A percentile compares a stretch with the other conserved stretches of the same genome.
phyloP scores from a whole-genome alignment of 2,113 vertebrate genomes.

The Xiphophorus hellerii region DNA sequence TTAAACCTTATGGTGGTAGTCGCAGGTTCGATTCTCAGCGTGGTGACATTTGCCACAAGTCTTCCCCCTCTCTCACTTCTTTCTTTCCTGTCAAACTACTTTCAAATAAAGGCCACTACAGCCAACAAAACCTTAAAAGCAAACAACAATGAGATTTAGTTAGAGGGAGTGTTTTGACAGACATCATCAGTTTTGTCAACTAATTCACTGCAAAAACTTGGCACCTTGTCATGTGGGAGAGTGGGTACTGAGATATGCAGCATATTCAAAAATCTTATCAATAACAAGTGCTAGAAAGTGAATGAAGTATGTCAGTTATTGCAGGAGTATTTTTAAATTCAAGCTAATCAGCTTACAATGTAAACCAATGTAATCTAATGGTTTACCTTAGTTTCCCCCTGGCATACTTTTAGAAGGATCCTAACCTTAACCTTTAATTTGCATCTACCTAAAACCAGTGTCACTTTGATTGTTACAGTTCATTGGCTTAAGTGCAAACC shows the following conservation, averaged over 20 bases:
- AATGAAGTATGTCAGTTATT: slow-evolving; percentile 36
- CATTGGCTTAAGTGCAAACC: neutral
- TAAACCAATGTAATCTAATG: neutral
- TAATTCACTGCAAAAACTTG: slow-evolving; percentile 34
- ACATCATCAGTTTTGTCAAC: slow-evolving; percentile 24
- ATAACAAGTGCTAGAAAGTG: slow-evolving; percentile 43
- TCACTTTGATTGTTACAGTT: slow-evolving; percentile 36
- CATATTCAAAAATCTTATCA: slow-evolving; percentile 32
- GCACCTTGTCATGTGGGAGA: slow-evolving; percentile 26
- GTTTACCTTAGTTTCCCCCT: slow-evolving; percentile 6
- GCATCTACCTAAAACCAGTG: slow-evolving; percentile 40
- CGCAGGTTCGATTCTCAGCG: no score
- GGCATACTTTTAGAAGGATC: slow-evolving; percentile 1
- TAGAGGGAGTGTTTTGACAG: slow-evolving; percentile 36
- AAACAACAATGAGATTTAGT: neutral
- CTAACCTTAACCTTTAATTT: slow-evolving; percentile 40
- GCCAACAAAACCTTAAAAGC: no score
- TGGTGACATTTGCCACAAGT: no score
- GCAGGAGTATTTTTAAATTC: neutral
- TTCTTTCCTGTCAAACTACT: no score
- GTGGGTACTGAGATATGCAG: neutral
- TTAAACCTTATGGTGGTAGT: no score
- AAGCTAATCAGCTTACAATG: neutral
- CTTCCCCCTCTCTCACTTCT: no score
- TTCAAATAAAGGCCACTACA: no score